phyloP scores from a whole-genome alignment of 2,888 invertebrate genomes.

The Melinopterus prodromus region DNA sequence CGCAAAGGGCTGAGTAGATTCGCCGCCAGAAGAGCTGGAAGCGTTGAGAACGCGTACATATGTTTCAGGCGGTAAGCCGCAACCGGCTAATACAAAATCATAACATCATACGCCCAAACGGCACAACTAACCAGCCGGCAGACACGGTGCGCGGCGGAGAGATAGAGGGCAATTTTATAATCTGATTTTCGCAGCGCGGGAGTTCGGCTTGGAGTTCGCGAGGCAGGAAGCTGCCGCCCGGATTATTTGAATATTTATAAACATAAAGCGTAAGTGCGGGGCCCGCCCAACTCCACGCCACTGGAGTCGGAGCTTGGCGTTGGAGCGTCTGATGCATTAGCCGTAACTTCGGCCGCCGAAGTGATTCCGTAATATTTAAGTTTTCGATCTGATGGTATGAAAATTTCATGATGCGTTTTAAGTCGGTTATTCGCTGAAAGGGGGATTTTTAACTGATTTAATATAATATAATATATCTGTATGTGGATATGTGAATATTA shows the following conservation, averaged over 20 bases:
- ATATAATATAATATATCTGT: no score
- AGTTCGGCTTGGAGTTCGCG: background rate
- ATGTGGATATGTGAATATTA: no score
- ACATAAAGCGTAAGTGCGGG: constrained; percentile 19
- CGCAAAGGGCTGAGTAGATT: background rate
- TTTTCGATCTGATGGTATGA: background rate
- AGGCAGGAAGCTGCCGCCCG: background rate
- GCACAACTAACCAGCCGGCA: constrained; percentile 7
- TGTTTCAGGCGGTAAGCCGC: constrained; percentile 29
- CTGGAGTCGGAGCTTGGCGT: background rate
- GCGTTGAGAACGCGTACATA: constrained; percentile 7
- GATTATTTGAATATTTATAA: constrained; percentile 26
- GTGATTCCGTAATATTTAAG: background rate
- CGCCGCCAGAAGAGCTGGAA: background rate
- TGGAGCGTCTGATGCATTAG: background rate
- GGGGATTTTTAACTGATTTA: no score
- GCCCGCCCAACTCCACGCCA: background rate
- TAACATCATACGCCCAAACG: constrained; percentile 57
- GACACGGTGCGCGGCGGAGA: background rate
- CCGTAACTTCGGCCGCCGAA: background rate
- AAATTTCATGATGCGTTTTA: constrained; percentile 4
- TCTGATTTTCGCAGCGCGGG: constrained; percentile 18
- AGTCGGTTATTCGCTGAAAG: background rate
- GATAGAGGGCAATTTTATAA: constrained; percentile 12
- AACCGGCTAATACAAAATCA: constrained; percentile 59